These are phyloP conservation scores for Xiphophorus couchianus DNA, from an alignment of 2,113 vertebrate genomes.

Conservation along the genomic window DNA sequence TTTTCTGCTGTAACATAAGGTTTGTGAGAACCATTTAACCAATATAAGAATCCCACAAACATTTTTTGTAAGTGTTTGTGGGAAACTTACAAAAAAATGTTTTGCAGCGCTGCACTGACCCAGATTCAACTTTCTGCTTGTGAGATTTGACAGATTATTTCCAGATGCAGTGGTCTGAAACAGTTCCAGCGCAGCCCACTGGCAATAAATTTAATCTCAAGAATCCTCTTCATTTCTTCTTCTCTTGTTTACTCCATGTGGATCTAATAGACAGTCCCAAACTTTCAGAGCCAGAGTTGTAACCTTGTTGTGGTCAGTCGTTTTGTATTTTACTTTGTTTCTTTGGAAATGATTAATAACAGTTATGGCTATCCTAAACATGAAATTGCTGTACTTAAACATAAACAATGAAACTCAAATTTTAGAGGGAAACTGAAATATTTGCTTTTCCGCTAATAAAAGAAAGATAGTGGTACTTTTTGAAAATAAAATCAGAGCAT, in stretches of 20 bases:
- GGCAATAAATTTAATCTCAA: neutral
- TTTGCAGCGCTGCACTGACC: slow-evolving; percentile 6
- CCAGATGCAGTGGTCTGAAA: slow-evolving; percentile 30
- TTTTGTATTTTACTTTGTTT: too few relatives aligned
- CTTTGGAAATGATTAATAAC: too few relatives aligned
- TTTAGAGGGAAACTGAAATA: too few relatives aligned
- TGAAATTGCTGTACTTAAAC: neutral
- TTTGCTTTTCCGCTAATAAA: too few relatives aligned
- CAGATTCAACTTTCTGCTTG: slow-evolving; percentile 14
- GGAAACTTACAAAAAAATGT: too few relatives aligned
- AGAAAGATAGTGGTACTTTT: too few relatives aligned
- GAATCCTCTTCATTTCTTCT: neutral
- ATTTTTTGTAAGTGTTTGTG: too few relatives aligned
- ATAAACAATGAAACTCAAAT: neutral
- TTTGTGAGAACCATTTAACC: neutral
- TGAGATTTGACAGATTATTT: slow-evolving; percentile 29
- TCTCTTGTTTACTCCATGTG: neutral
- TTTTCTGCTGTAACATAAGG: neutral
- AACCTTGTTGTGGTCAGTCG: too few relatives aligned
- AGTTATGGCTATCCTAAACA: too few relatives aligned
- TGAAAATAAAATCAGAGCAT: too few relatives aligned
- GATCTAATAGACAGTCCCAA: neutral
- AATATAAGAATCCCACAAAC: neutral
- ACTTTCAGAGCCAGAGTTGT: neutral
- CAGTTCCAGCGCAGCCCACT: neutral